These are phyloP conservation scores for Drosophila kepulauana DNA, from an alignment of 1,140 invertebrate species.

Conservation along the genomic window DNA sequence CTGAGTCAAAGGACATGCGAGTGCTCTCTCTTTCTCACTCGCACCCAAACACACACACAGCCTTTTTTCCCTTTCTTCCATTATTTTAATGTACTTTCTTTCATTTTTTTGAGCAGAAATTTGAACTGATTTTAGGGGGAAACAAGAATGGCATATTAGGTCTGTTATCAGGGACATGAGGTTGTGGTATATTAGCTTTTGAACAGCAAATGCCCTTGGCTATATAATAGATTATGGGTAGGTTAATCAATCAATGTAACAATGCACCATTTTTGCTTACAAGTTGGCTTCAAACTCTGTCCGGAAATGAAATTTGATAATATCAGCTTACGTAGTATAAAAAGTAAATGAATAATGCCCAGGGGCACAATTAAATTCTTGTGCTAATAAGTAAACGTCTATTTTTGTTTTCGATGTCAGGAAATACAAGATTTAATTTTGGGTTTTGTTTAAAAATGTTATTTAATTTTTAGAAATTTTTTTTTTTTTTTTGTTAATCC, in stretches of 20 bases:
- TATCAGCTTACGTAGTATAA: background rate
- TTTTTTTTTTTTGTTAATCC: too few species aligned
- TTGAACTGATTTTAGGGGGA: conserved; percentile 53
- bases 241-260: conserved; percentile 38
- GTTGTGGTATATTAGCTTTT: conserved; percentile 52
- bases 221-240: conserved; percentile 12
- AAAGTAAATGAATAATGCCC: background rate
- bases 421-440: too few species aligned
- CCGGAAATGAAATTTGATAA: conserved; percentile 33
- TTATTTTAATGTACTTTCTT: conserved; percentile 26
- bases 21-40: conserved; percentile 3
- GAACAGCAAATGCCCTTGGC: conserved; percentile 10
- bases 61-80: background rate
- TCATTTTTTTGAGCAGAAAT: conserved; percentile 56
- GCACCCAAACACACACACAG: background rate
- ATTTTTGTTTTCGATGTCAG: background rate
- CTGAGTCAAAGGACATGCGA: conserved; percentile 41
- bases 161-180: background rate
- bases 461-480: too few species aligned
- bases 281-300: background rate
- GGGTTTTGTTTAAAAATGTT: too few species aligned
- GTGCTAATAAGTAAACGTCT: background rate
- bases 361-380: background rate
- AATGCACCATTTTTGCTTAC: conserved; percentile 5
- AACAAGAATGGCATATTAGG: background rate